Conservation (phyloP, 2,797 vertebrate species). For the Gymnothorax reevesii region DNA sequence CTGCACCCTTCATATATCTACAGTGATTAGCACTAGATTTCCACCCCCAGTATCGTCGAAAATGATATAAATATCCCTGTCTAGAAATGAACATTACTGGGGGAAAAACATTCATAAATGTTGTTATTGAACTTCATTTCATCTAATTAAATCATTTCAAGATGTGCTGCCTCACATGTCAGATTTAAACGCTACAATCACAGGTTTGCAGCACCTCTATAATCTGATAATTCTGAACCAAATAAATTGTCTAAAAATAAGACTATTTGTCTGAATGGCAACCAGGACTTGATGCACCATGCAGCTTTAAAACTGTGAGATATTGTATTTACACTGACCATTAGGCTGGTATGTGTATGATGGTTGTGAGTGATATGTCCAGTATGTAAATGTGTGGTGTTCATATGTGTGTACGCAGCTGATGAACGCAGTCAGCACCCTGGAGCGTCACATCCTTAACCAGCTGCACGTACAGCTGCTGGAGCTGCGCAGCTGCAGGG, state of each 20-base stretch:
- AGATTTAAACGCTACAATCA: neutral
- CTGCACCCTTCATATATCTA: too few species aligned
- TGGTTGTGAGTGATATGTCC: slow-evolving; percentile 21
- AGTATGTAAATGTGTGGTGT: slow-evolving; percentile 34
- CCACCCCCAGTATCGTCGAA: too few species aligned
- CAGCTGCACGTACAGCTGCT: slow-evolving; percentile 89
- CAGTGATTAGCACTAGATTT: too few species aligned
- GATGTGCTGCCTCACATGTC: neutral
- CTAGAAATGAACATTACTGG: neutral
- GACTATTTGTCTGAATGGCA: neutral
- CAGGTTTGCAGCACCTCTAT: neutral
- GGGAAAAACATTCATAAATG: neutral
- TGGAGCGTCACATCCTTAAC: slow-evolving; percentile 87
- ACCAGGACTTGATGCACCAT: neutral
- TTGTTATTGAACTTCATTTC: neutral
- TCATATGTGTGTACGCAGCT: slow-evolving; percentile 71
- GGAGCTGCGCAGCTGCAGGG: slow-evolving; percentile 90
- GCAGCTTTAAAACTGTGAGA: too few species aligned
- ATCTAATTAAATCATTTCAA: neutral
- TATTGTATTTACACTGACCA: neutral
- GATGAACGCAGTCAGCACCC: slow-evolving; percentile 87
- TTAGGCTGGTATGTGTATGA: neutral
- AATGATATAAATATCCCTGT: too few species aligned
- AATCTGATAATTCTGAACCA: neutral
- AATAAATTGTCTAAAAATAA: neutral